phyloP scores from a whole-genome alignment of 2,113 vertebrate species.

The Gnathonemus echidnorhynchus region DNA sequence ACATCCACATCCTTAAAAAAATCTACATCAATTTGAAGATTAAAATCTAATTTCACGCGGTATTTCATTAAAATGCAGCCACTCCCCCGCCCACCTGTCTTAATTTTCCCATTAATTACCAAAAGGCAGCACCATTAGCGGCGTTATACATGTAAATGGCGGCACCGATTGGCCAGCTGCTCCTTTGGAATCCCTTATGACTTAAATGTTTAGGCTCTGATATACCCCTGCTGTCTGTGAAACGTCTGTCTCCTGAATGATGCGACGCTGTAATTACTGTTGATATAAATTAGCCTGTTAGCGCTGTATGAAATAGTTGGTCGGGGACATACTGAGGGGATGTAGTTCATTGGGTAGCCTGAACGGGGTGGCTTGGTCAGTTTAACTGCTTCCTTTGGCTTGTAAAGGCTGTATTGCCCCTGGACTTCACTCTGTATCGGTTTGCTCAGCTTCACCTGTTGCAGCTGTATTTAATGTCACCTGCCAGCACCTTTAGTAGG shows the following conservation, averaged over 20 bases:
- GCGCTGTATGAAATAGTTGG: constrained; percentile 29
- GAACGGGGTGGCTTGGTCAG: background rate
- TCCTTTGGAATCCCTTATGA: constrained; percentile 16
- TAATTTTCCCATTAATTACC: constrained; percentile 35
- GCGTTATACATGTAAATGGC: constrained; percentile 36
- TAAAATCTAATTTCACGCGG: constrained; percentile 39
- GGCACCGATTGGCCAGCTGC: constrained; percentile 20
- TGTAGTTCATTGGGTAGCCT: constrained; percentile 17
- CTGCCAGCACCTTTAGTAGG: background rate
- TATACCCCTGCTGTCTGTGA: constrained; percentile 24
- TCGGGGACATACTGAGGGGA: constrained; percentile 26
- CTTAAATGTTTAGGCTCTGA: background rate
- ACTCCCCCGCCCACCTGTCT: constrained; percentile 24
- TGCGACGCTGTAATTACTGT: constrained; percentile 32
- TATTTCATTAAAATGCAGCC: constrained; percentile 28
- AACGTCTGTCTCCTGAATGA: constrained; percentile 37
- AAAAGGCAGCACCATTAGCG: constrained; percentile 23
- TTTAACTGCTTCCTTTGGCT: background rate
- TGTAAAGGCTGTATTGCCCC: background rate
- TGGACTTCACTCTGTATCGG: background rate
- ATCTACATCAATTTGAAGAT: constrained; percentile 34
- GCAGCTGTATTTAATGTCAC: background rate
- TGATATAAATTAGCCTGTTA: constrained; percentile 49
- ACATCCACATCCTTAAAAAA: constrained; percentile 27
- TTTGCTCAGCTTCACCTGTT: background rate